A percentile compares a stretch with the other conserved stretches of the same genome.
Conservation (phyloP, 2,113 vertebrate species). For the Cyphotilapia sp. region DNA sequence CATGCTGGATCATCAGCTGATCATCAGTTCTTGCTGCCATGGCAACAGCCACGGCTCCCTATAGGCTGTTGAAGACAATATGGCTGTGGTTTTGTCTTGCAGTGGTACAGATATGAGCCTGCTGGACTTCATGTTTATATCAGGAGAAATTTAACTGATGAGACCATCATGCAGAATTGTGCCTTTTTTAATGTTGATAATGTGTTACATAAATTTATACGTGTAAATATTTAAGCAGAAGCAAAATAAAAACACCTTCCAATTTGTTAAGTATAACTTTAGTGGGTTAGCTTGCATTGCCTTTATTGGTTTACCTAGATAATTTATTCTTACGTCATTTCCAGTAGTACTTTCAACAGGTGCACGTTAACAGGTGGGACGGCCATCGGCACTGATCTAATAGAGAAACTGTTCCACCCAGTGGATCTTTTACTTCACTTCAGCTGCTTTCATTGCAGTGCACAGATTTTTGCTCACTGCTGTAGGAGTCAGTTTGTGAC, state of each 20-base stretch:
- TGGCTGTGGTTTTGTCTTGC: neutral
- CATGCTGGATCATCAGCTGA: conserved; percentile 36
- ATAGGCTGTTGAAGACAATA: conserved; percentile 7
- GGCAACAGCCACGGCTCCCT: conserved; percentile 49
- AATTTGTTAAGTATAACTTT: neutral
- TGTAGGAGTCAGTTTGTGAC: neutral
- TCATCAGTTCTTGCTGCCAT: conserved; percentile 43
- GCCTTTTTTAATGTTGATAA: neutral
- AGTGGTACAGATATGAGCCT: neutral
- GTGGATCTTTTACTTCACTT: neutral
- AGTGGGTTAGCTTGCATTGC: neutral
- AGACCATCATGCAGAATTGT: neutral
- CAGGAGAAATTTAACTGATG: neutral
- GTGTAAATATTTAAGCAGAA: neutral
- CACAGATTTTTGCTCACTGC: neutral
- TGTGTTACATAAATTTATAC: neutral
- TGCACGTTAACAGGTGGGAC: conserved; percentile 23
- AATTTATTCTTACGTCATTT: neutral
- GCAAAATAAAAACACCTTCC: neutral
- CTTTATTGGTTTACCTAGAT: neutral
- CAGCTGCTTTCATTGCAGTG: neutral
- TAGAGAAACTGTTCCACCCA: conserved; percentile 14
- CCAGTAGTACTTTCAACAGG: conserved; percentile 2
- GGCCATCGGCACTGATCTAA: neutral
- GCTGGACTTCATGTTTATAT: neutral